phyloP scores from a whole-genome alignment of 2,797 vertebrate species.

The Malacoraja senta region DNA sequence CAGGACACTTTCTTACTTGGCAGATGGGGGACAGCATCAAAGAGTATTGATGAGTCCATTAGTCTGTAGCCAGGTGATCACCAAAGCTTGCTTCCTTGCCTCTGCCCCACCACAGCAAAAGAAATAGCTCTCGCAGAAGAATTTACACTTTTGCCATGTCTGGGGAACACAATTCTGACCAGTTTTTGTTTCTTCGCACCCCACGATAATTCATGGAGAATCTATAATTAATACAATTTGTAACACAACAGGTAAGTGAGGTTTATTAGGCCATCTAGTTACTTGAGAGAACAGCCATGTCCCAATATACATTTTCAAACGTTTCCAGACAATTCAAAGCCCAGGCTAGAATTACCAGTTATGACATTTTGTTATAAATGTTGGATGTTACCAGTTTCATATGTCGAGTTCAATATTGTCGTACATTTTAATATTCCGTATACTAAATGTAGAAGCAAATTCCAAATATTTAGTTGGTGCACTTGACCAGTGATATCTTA shows the following conservation, averaged over 20 bases:
- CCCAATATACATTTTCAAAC: background rate
- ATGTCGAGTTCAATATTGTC: background rate
- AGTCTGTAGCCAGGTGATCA: background rate
- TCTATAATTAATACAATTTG: too few relatives aligned
- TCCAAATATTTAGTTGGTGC: background rate
- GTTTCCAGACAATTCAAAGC: background rate
- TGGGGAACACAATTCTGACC: too few relatives aligned
- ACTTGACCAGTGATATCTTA: conserved; percentile 9
- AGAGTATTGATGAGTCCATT: background rate
- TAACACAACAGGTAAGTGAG: background rate
- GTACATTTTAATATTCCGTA: conserved; percentile 21
- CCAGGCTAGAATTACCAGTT: background rate
- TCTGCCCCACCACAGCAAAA: background rate
- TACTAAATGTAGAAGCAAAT: background rate
- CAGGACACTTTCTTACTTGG: background rate
- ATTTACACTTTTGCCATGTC: background rate
- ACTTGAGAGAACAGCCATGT: background rate
- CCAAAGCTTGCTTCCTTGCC: background rate
- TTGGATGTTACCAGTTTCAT: conserved; percentile 14
- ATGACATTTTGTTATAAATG: background rate
- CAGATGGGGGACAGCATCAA: background rate
- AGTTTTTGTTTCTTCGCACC: background rate
- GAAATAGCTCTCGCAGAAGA: background rate
- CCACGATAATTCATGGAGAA: background rate
- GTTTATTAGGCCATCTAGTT: background rate